Base-by-base conservation (phyloP, 2,797 vertebrate species). In the Ceyx erithaca region DNA sequence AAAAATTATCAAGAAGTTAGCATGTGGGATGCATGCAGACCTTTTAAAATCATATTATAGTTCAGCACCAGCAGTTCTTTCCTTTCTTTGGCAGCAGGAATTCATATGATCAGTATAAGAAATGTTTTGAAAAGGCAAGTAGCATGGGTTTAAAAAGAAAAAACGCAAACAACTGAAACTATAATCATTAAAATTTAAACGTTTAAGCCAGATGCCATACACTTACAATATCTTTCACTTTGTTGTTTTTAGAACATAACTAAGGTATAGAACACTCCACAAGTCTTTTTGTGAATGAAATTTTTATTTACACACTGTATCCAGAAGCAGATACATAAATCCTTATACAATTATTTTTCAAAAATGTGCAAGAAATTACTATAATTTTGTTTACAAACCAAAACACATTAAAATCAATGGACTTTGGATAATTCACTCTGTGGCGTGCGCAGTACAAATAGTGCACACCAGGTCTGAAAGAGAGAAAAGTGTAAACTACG, bases 321-420 rank as follows among this genome's bases (percentile, higher is more conserved):
- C 98, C 97, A 97, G 97, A 97, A 98, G 98, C 97, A 99, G 98
- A 99, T 99, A 99, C 98, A 99, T 99, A 98, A 98, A 98, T 97
- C 98, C 96, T 98, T 98, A 98, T 98, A 98, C 97, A 98, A 99
- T 98, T 98, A 98, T 98, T 98, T 99, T 98, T 98, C 98, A 98
- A 98, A 99, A 99, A 98, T 99, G 98, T 99, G 99, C 98, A 99
- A 99, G 98, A 99, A 99, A 98, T 98, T 98, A 98, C 98, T 98
- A 97, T 98, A 98, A 98, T 98, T 98, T 97, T 97, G 97, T 97
- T 98, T 98, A 97, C 96, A 97, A 97, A 98, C 98, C 98, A 98
- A 96, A 98, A 98, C 98, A 98, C 98, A 81, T 98, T 97, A 98
- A 98, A 98, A 98, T 97, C 95, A 97, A 98, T 97, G 97, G 98